Evolutionary conservation across 2,113 vertebrate species (phyloP), one percentile per base, ranked within the genome.

Genomic region (Microcebus griseorufus): DNA sequence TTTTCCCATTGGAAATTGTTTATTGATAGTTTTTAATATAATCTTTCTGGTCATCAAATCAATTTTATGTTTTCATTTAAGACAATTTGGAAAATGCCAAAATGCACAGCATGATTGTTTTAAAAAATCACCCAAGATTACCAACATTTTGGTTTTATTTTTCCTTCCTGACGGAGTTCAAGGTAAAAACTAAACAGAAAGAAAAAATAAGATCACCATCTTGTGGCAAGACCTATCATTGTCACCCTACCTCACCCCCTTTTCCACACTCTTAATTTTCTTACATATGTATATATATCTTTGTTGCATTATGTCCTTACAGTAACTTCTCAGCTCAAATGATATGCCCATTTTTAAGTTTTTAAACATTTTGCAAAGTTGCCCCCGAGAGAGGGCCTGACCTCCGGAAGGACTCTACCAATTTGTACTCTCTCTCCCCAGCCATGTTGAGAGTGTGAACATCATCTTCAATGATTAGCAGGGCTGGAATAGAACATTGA

Each of bases 61-160:
- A 90, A 45, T 14, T 67, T 23, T 72, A 42, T 69, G 8, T 67
- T 69, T 73, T 73, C 51, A 14, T n/a, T 85, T 48, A 90, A 82
- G 16, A 72, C 81, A 93, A 60, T 51, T 69, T 83, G 18, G 39
- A 88, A 91, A 79, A 78, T 93, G 22, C 2, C 22, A 90, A 93
- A 82, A 65, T 76, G 1, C 16, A 84, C 51, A 72, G 9, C 62
- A 13, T 55, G 58, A 65, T 64, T 79, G 14, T 69, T 94, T 67
- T 55, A 9, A 51, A 82, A 82, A 53, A 64, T 42, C 20, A 83
- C 45, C 55, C 51, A 22, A 48, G n/a, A 48, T 72, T 34, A 82
- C n/a, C 37, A 73, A 64, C 45, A 75, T 76, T 80, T 80, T 69
- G 6, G 34, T 91, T 16, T 79, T 42, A 88, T 84, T 91, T 84